These are phyloP conservation scores for Potamarius usumacintae DNA, from an alignment of 2,113 vertebrate genomes.

Conservation along the genomic window DNA sequence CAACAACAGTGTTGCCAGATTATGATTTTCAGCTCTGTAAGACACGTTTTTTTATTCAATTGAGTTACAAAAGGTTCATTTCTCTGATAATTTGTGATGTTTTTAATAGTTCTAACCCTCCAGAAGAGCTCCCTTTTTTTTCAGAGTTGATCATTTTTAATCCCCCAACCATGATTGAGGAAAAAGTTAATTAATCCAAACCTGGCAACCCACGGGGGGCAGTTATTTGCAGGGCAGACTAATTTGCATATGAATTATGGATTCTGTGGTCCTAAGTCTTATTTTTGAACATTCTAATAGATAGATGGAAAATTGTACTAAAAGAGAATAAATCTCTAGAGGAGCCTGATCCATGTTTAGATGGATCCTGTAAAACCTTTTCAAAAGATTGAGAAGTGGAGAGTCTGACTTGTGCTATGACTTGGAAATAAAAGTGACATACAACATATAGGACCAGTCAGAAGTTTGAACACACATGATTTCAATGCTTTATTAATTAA, in stretches of 20 bases:
- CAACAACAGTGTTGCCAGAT: neutral
- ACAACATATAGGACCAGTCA: neutral
- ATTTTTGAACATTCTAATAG: conserved; percentile 5
- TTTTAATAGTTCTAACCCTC: too few relatives aligned
- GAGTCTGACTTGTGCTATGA: too few relatives aligned
- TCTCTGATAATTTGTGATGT: neutral
- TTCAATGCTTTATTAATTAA: too few relatives aligned
- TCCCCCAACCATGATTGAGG: too few relatives aligned
- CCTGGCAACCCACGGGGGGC: neutral
- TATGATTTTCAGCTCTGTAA: too few relatives aligned
- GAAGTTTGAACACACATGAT: too few relatives aligned
- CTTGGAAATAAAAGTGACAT: neutral
- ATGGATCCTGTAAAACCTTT: too few relatives aligned
- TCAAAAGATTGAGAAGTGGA: neutral
- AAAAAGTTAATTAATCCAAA: neutral
- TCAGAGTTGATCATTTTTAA: too few relatives aligned
- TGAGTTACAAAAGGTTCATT: neutral
- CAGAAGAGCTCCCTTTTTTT: too few relatives aligned
- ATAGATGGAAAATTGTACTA: too few relatives aligned
- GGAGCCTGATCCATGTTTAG: neutral
- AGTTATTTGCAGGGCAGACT: neutral
- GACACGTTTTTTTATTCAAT: neutral
- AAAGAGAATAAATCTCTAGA: neutral
- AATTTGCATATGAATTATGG: conserved; percentile 4
- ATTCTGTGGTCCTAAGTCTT: neutral